Conservation (phyloP, 2,888 invertebrate species). For the Gymnocheta viridis region DNA sequence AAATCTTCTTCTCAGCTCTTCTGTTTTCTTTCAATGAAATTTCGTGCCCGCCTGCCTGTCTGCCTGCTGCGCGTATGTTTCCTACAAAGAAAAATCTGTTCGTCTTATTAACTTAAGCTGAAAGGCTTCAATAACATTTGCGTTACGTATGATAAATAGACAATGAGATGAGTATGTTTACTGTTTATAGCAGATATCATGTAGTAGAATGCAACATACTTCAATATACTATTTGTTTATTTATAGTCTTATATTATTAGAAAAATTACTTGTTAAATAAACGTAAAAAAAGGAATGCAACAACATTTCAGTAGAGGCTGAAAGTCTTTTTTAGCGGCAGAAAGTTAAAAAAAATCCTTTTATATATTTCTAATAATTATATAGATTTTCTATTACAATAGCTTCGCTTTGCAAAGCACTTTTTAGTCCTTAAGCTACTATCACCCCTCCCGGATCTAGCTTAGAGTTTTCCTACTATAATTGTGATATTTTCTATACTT, state of each 20-base stretch:
- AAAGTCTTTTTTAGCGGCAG: too few relatives aligned
- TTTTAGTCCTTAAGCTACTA: not conserved
- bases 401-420: not conserved
- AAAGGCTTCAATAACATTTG: not conserved
- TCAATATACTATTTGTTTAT: too few relatives aligned
- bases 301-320: not conserved
- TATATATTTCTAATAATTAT: not conserved
- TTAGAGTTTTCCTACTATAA: not conserved
- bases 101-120: not conserved
- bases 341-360: not conserved
- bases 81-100: constrained; percentile 8
- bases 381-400: not conserved
- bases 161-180: not conserved
- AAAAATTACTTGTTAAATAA: too few relatives aligned
- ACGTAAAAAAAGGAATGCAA: not conserved
- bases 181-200: not conserved
- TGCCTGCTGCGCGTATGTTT: not conserved
- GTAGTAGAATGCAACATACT: too few relatives aligned
- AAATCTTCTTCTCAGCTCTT: not conserved
- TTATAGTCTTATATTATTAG: too few relatives aligned
- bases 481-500: constrained; percentile 9
- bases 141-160: not conserved
- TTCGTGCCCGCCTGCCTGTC: not conserved
- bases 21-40: not conserved
- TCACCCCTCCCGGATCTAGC: not conserved